Evolutionary conservation across 2,888 invertebrate genomes (phyloP).

Genomic region (Vandiemenella viatica): DNA sequence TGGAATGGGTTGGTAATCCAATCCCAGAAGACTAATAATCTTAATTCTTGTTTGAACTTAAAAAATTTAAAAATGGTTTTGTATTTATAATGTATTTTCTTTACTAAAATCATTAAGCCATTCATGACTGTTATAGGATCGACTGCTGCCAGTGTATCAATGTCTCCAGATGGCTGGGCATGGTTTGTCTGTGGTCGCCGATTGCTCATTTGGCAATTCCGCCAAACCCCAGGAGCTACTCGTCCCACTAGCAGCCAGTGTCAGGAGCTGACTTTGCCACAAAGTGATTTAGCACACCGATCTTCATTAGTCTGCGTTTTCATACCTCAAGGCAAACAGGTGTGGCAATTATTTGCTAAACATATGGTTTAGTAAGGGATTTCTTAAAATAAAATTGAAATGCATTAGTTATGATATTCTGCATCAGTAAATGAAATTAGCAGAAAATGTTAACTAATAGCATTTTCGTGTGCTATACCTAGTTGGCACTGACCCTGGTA

Average conservation of each 20-base stretch:
- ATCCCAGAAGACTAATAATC: no score
- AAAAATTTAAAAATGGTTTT: no score
- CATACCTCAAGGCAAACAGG: conserved; percentile 38
- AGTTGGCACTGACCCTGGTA: no score
- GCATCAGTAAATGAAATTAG: no score
- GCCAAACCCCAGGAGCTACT: conserved; percentile 7
- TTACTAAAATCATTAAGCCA: no score
- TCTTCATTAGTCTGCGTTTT: conserved; percentile 70
- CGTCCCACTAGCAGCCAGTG: conserved; percentile 39
- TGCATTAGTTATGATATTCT: not conserved
- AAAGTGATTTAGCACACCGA: conserved; percentile 82
- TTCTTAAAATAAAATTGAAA: not conserved
- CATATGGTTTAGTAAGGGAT: no score
- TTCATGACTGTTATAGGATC: conserved; percentile 21
- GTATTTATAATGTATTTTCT: no score
- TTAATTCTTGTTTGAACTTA: no score
- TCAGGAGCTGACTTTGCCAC: conserved; percentile 72
- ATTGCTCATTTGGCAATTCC: conserved; percentile 69
- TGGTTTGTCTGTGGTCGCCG: conserved; percentile 77
- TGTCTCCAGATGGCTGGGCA: conserved; percentile 58
- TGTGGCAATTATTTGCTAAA: conserved; percentile 15
- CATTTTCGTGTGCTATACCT: no score
- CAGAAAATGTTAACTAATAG: no score
- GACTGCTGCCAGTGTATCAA: conserved; percentile 42
- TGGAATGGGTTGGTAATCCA: no score